Percentiles rank a stretch among this genome's conserved stretches.
Conservation (phyloP, 2,797 vertebrate species). For the Coranthus polyacanthus region DNA sequence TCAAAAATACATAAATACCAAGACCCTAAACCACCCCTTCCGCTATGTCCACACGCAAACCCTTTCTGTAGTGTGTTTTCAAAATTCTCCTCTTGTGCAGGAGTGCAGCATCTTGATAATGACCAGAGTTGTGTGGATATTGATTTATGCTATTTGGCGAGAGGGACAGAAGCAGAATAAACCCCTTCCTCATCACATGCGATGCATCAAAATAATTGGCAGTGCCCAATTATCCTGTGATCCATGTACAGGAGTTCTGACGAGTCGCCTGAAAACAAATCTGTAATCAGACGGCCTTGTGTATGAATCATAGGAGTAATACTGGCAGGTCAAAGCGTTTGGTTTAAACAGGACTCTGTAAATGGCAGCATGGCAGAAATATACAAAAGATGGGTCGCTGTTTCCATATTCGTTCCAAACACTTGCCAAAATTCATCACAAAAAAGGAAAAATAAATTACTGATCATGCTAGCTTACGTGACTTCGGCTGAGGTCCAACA, state of each 20-base stretch:
- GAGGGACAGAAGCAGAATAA: conserved; percentile 49
- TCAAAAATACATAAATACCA: conserved; percentile 6
- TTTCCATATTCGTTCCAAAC: conserved; percentile 7
- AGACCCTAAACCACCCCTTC: neutral
- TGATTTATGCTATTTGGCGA: conserved; percentile 57
- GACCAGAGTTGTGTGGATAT: conserved; percentile 53
- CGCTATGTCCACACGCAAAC: neutral
- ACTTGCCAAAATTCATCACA: conserved; percentile 11
- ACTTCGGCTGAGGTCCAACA: conserved; percentile 10
- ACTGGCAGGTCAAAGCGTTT: conserved; percentile 49
- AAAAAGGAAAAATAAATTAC: neutral
- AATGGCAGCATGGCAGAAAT: conserved; percentile 16
- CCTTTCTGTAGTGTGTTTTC: conserved; percentile 10
- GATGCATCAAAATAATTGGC: conserved; percentile 80
- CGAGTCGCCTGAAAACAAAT: conserved; percentile 64
- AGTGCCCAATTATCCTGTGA: conserved; percentile 75
- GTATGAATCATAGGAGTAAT: conserved; percentile 68
- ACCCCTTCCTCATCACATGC: conserved; percentile 63
- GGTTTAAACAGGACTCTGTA: conserved; percentile 37
- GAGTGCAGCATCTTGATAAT: conserved; percentile 49
- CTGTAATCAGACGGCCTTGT: conserved; percentile 64
- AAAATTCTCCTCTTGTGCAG: conserved; percentile 31
- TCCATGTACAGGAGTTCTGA: conserved; percentile 73
- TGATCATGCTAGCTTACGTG: neutral
- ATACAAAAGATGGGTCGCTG: conserved; percentile 16